Percentiles rank a stretch among this genome's conserved stretches.
These are phyloP conservation scores for Amphipoea oculea DNA, from an alignment of 2,888 invertebrate genomes.

Conservation along the genomic window DNA sequence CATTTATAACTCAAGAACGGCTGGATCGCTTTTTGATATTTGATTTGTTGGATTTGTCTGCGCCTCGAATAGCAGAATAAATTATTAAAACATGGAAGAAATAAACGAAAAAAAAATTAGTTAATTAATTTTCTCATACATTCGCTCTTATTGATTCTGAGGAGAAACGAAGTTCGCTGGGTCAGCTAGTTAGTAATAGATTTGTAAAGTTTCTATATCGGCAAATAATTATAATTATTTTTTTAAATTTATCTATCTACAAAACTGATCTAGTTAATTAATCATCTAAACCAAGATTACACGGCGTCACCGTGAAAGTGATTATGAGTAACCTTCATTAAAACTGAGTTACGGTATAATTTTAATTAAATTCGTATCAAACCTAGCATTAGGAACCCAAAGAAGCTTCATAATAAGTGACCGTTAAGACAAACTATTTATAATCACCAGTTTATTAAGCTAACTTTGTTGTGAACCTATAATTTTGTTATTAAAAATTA, in stretches of 20 bases:
- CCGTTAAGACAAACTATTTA: slow-evolving; percentile 50
- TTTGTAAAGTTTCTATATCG: not conserved
- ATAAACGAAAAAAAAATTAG: no score
- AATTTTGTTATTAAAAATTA: slow-evolving; percentile 78
- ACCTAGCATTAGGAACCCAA: slow-evolving; percentile 52
- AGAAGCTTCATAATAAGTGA: slow-evolving; percentile 44
- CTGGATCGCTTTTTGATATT: no score
- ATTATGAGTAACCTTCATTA: slow-evolving; percentile 46
- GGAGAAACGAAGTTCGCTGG: not conserved
- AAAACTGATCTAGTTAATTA: slow-evolving; percentile 23
- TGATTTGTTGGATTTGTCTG: not conserved
- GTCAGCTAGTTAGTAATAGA: not conserved
- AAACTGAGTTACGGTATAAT: slow-evolving; percentile 32
- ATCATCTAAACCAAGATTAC: slow-evolving; percentile 25
- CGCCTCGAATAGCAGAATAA: not conserved
- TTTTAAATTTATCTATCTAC: slow-evolving; percentile 8
- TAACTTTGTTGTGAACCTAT: slow-evolving; percentile 65
- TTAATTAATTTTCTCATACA: no score
- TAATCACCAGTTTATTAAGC: slow-evolving; percentile 57
- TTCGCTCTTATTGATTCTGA: not conserved
- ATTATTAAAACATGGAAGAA: not conserved
- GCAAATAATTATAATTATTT: not conserved
- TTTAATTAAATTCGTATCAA: slow-evolving; percentile 60
- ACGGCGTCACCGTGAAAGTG: slow-evolving; percentile 41
- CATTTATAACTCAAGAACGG: not conserved